phyloP scores from a whole-genome alignment of 1,140 invertebrate species.

The Drosophila nannoptera region DNA sequence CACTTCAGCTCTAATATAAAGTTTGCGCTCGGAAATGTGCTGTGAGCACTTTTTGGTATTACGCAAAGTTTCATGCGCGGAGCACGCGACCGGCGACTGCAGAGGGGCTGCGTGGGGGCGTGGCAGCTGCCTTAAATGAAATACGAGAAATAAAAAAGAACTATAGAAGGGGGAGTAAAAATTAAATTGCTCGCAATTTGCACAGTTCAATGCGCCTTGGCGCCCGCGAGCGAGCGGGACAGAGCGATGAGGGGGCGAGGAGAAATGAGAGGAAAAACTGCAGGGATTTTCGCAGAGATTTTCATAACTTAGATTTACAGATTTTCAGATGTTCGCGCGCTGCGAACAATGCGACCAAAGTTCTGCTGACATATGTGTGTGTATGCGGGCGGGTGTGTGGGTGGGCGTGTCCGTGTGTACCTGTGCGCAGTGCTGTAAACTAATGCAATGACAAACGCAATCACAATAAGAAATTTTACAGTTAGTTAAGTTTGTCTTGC shows the following conservation, averaged over 20 bases:
- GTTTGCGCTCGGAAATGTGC: slow-evolving; percentile 75
- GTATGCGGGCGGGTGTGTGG: slow-evolving; percentile 22
- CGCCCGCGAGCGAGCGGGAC: slow-evolving; percentile 4
- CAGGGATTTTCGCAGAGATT: slow-evolving; percentile 70
- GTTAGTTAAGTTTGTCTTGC: slow-evolving; percentile 77
- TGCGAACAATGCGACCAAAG: slow-evolving; percentile 31
- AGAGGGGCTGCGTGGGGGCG: not conserved
- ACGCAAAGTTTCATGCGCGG: slow-evolving; percentile 68
- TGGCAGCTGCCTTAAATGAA: slow-evolving; percentile 50
- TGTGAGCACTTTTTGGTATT: slow-evolving; percentile 76
- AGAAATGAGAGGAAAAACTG: slow-evolving; percentile 10
- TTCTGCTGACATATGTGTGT: slow-evolving; percentile 36
- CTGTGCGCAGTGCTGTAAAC: slow-evolving; percentile 73
- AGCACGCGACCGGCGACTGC: slow-evolving; percentile 16
- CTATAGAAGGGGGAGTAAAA: slow-evolving; percentile 44
- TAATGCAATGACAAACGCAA: slow-evolving; percentile 77
- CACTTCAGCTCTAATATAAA: slow-evolving; percentile 77
- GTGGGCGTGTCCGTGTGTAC: slow-evolving; percentile 16
- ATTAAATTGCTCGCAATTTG: slow-evolving; percentile 78
- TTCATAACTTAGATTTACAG: slow-evolving; percentile 69
- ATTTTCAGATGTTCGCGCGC: slow-evolving; percentile 41
- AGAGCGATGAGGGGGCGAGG: not conserved
- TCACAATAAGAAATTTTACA: slow-evolving; percentile 78
- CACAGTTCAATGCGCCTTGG: slow-evolving; percentile 77
- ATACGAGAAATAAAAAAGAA: slow-evolving; percentile 28